phyloP scores from a whole-genome alignment of 2,797 vertebrate species.

The Gallirallus australis region DNA sequence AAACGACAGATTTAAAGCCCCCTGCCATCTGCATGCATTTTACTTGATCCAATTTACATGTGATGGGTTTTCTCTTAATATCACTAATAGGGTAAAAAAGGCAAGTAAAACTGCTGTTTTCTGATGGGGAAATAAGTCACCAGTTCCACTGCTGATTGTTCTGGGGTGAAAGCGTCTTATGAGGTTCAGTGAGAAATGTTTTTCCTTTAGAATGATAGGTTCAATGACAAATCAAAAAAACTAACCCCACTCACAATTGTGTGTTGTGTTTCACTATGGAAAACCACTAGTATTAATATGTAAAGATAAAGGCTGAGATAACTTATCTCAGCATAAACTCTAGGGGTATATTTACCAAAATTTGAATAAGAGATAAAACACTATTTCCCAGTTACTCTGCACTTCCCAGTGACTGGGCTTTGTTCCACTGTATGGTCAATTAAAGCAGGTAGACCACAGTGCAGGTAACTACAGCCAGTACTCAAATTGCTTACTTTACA shows the following conservation, averaged over 20 bases:
- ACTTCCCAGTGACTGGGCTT: neutral
- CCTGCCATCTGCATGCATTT: neutral
- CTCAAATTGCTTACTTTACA: neutral
- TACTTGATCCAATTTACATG: slow-evolving; percentile 21
- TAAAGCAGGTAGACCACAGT: neutral
- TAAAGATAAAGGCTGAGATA: neutral
- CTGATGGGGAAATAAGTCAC: neutral
- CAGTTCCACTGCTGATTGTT: neutral
- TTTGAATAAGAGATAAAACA: neutral
- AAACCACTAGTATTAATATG: neutral
- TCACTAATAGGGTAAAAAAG: neutral
- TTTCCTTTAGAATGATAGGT: neutral
- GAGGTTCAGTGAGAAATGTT: neutral
- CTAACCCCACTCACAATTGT: fast-evolving
- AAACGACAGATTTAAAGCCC: neutral
- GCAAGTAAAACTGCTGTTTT: neutral
- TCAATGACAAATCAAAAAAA: neutral
- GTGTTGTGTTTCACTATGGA: neutral
- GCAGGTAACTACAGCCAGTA: neutral
- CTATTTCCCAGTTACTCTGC: neutral
- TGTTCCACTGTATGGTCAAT: neutral
- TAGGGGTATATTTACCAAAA: neutral
- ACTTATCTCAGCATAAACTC: neutral
- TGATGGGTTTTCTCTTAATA: neutral
- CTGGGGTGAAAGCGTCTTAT: neutral